Conservation (phyloP, 2,113 vertebrate genomes). For the Litocranius walleri region DNA sequence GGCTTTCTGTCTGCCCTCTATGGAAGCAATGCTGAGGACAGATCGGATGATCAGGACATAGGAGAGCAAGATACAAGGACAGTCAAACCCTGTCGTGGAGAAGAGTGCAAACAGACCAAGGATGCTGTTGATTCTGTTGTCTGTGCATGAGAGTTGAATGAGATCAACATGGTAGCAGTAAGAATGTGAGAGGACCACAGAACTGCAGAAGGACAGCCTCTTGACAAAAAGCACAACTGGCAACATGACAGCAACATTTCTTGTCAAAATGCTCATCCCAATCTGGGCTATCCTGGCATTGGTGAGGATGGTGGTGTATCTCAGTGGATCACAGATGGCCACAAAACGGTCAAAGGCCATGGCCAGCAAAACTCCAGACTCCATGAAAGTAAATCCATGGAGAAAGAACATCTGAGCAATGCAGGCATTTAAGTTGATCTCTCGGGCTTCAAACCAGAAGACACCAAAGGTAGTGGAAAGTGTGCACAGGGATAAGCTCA, state of each 20-base stretch:
- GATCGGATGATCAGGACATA: slow-evolving; percentile 65
- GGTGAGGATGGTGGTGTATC: slow-evolving; percentile 59
- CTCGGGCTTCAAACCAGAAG: slow-evolving; percentile 56
- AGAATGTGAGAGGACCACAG: slow-evolving; percentile 59
- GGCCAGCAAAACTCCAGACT: slow-evolving; percentile 65
- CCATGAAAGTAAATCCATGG: slow-evolving; percentile 63
- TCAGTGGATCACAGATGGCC: slow-evolving; percentile 69
- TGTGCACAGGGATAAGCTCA: slow-evolving; percentile 52
- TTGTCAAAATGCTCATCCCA: not conserved
- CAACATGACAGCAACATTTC: slow-evolving; percentile 54
- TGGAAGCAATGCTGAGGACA: slow-evolving; percentile 61
- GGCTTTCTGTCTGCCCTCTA: slow-evolving; percentile 31
- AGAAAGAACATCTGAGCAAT: slow-evolving; percentile 71
- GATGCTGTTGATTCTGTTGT: slow-evolving; percentile 58
- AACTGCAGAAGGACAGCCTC: slow-evolving; percentile 59
- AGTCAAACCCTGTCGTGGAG: slow-evolving; percentile 66
- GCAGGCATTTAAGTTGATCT: slow-evolving; percentile 60
- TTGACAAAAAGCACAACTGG: slow-evolving; percentile 61
- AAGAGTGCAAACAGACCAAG: slow-evolving; percentile 63
- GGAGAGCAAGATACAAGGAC: slow-evolving; percentile 63
- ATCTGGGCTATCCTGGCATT: slow-evolving; percentile 51
- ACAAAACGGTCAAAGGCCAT: slow-evolving; percentile 73
- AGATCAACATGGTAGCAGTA: slow-evolving; percentile 72
- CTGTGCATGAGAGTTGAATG: slow-evolving; percentile 63
- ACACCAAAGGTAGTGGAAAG: slow-evolving; percentile 67